These are phyloP conservation scores for Paedocypris micromegethes DNA, from an alignment of 2,797 vertebrate species.

Conservation along the genomic window DNA sequence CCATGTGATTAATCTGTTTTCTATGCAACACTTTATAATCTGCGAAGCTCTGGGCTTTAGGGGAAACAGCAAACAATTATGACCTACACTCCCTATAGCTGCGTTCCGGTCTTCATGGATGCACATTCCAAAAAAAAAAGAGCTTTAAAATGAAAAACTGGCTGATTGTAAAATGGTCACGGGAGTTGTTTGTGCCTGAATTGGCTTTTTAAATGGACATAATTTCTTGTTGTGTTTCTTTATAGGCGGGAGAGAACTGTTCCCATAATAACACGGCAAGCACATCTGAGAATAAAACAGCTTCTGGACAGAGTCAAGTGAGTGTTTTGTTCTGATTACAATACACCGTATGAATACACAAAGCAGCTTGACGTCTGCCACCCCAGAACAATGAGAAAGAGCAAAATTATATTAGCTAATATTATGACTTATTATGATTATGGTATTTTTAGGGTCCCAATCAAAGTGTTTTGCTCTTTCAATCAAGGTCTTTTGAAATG, in stretches of 20 bases:
- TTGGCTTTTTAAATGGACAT: neutral
- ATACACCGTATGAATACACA: too few species aligned
- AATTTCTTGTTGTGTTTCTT: conserved; percentile 9
- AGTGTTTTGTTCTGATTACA: conserved; percentile 20
- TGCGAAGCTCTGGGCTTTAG: conserved; percentile 32
- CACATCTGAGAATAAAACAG: conserved; percentile 62
- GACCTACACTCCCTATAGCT: conserved; percentile 9
- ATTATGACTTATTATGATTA: too few species aligned
- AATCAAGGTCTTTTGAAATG: too few species aligned
- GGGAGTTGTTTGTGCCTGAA: neutral
- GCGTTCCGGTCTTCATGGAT: neutral
- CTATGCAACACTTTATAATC: conserved; percentile 33
- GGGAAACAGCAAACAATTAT: conserved; percentile 32
- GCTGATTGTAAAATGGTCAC: neutral
- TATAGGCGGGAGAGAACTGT: conserved; percentile 62
- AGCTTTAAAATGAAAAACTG: too few species aligned
- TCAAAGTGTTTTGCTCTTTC: too few species aligned
- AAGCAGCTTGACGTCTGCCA: too few species aligned
- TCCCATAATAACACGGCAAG: conserved; percentile 68
- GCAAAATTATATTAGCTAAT: too few species aligned
- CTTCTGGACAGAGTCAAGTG: conserved; percentile 65
- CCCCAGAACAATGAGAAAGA: too few species aligned
- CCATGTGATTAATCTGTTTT: conserved; percentile 35
- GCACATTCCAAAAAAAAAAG: too few species aligned
- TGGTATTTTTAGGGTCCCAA: too few species aligned